Conservation (phyloP, 2,113 vertebrate genomes). For the Callopanchax toddi region DNA sequence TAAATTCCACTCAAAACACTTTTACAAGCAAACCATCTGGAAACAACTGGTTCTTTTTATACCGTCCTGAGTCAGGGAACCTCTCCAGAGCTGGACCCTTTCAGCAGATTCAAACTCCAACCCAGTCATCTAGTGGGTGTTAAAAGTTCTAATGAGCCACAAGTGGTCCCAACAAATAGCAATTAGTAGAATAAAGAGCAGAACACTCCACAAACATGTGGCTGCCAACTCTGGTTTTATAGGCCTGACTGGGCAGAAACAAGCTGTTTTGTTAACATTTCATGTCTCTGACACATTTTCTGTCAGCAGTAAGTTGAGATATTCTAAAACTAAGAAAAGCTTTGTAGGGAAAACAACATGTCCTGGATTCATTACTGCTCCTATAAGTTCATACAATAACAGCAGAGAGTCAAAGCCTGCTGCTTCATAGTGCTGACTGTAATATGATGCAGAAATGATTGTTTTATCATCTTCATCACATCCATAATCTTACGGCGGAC, state of each 20-base stretch:
- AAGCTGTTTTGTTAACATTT: slow-evolving; percentile 24
- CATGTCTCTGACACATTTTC: slow-evolving; percentile 26
- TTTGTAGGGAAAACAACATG: slow-evolving; percentile 30
- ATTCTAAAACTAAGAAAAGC: slow-evolving; percentile 27
- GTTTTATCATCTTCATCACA: slow-evolving; percentile 23
- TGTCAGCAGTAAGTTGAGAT: slow-evolving; percentile 4
- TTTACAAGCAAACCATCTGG: slow-evolving; percentile 44
- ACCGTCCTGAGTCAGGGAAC: no score
- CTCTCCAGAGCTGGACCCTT: no score
- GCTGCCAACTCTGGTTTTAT: slow-evolving; percentile 47
- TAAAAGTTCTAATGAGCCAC: slow-evolving; percentile 44
- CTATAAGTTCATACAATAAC: neutral
- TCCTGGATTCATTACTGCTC: neutral
- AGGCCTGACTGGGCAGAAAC: slow-evolving; percentile 41
- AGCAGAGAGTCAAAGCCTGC: neutral
- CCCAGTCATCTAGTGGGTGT: slow-evolving; percentile 31
- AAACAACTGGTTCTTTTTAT: slow-evolving; percentile 29
- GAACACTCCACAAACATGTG: slow-evolving; percentile 24
- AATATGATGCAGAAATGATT: no score
- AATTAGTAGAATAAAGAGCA: slow-evolving; percentile 54
- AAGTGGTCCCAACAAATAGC: slow-evolving; percentile 25
- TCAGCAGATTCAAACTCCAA: slow-evolving; percentile 30
- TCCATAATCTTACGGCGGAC: neutral
- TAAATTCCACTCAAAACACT: neutral
- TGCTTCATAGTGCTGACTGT: neutral